phyloP scores from a whole-genome alignment of 2,888 invertebrate genomes.

The Aphrophora alni region DNA sequence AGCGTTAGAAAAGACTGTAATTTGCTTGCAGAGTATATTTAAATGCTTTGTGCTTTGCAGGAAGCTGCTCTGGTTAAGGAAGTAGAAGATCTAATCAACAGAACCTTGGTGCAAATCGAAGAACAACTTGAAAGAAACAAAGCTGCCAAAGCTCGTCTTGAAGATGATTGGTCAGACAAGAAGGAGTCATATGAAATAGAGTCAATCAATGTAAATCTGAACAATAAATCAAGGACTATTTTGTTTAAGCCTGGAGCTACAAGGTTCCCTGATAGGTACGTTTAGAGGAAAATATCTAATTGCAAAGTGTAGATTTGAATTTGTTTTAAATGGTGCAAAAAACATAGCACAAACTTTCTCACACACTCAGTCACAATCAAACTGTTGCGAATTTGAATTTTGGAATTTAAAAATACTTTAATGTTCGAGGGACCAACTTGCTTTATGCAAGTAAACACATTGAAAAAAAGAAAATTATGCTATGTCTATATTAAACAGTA shows the following conservation, averaged over 20 bases:
- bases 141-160: constrained; percentile 80
- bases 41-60: too few relatives aligned
- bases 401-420: too few relatives aligned
- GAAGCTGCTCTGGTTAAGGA: constrained; percentile 75
- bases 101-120: constrained; percentile 70
- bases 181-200: constrained; percentile 80
- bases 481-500: too few relatives aligned
- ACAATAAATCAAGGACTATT: constrained; percentile 71
- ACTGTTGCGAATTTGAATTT: too few relatives aligned
- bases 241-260: constrained; percentile 83
- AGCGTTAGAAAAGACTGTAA: too few relatives aligned
- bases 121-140: constrained; percentile 75
- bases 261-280: constrained; percentile 75
- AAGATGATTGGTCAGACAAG: constrained; percentile 94
- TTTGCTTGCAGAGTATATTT: too few relatives aligned
- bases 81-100: constrained; percentile 67
- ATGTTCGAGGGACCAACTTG: too few relatives aligned
- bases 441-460: too few relatives aligned
- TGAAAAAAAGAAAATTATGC: too few relatives aligned
- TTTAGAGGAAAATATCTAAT: constrained; percentile 42
- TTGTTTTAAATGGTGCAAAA: neutral
- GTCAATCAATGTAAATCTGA: constrained; percentile 69
- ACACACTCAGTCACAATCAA: too few relatives aligned
- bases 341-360: too few relatives aligned
- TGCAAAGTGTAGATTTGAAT: neutral